Conservation (phyloP, 2,797 vertebrate species). For the Bryconaethiops microstoma region DNA sequence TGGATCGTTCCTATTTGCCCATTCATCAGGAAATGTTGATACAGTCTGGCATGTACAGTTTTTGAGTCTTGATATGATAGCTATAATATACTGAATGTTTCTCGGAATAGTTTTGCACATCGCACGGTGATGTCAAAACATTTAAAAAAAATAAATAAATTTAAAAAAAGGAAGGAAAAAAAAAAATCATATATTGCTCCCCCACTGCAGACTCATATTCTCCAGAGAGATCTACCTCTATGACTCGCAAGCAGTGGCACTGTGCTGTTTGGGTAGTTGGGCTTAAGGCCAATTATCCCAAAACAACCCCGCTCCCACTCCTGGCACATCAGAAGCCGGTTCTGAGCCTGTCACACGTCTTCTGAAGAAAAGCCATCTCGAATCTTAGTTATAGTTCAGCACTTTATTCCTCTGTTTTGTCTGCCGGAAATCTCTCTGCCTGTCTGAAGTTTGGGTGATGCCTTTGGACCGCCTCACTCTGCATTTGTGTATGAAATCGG, state of each 20-base stretch:
- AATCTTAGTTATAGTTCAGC: background rate
- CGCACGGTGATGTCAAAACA: too few species aligned
- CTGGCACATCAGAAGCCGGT: background rate
- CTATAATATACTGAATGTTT: background rate
- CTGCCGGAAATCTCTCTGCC: background rate
- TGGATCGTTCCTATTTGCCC: background rate
- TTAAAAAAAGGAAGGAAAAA: background rate
- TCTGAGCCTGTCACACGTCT: background rate
- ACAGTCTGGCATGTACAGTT: too few species aligned
- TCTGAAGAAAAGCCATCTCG: background rate
- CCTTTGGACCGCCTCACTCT: background rate
- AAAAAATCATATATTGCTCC: background rate
- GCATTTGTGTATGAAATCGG: background rate
- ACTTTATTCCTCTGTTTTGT: conserved; percentile 6
- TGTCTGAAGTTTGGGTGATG: background rate
- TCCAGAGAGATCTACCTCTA: conserved; percentile 35
- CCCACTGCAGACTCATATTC: background rate
- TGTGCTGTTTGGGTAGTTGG: conserved; percentile 11
- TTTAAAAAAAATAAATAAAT: background rate
- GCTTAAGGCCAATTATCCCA: background rate
- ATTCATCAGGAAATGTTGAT: background rate
- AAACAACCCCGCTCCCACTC: background rate
- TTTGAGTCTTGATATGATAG: background rate
- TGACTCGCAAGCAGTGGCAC: conserved; percentile 2
- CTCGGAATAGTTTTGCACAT: background rate